Evolutionary conservation across 2,888 invertebrate species (phyloP).

Genomic region (Tanaodytes sp.): DNA sequence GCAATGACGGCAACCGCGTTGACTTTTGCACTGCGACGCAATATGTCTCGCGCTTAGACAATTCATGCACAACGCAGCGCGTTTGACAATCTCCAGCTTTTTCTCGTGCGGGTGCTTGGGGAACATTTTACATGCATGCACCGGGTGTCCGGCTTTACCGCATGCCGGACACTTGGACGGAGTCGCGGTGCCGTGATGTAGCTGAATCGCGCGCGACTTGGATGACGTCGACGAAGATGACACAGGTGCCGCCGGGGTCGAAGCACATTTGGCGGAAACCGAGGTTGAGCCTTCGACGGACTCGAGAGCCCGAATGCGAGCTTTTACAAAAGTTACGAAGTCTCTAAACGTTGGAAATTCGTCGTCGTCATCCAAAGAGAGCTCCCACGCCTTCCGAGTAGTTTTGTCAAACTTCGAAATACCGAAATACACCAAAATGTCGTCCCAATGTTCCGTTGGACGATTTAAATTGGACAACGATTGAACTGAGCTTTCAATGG

Average conservation of each 20-base stretch:
- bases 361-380: neutral
- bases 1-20: neutral
- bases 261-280: too few species aligned
- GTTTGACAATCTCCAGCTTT: neutral
- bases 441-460: too few species aligned
- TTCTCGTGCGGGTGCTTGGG: neutral
- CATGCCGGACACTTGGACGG: neutral
- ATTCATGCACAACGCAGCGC: neutral
- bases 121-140: constrained; percentile 4
- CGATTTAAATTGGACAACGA: too few species aligned
- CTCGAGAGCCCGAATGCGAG: constrained; percentile 5
- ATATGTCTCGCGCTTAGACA: constrained; percentile 3
- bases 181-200: neutral
- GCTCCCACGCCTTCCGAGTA: constrained; percentile 1
- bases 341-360: neutral
- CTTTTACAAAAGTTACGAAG: neutral
- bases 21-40: neutral
- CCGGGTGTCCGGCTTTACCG: neutral
- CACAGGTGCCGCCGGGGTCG: neutral
- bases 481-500: too few species aligned
- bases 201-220: neutral
- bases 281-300: neutral
- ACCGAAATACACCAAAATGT: too few species aligned
- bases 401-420: too few species aligned
- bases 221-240: neutral